Base-by-base conservation (phyloP, 2,113 vertebrate species). In the Bolborhynchus lineola region DNA sequence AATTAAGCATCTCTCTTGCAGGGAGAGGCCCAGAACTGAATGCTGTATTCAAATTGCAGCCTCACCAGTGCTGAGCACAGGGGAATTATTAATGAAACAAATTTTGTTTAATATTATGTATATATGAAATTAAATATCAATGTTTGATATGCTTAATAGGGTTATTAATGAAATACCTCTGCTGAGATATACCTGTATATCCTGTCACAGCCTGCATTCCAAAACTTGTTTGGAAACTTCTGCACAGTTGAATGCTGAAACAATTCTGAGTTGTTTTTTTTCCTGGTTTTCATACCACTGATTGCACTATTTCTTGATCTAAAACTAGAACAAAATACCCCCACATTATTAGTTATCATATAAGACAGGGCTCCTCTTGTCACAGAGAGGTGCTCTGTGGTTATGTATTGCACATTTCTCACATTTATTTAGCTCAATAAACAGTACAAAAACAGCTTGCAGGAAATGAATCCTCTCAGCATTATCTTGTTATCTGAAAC, bases 381-480 rank as follows among this genome's bases (percentile, higher is more conserved):
- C 52, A 47, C 50, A n/a, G 71, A 60, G 93, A 94, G 92, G 69
- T 86, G 86, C 20, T 88, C 23, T 52, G 55, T 92, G 85, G 80
- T 92, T 83, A 78, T 83, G 72, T 50, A 52, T 80, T 74, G 59
- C 79, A 16, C 59, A 70, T 72, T 79, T 50, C 72, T 95, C 65
- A 11, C 46, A 28, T 88, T 93, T 81, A 44, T 94, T 90, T 65
- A 79, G 86, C 76, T 86, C 65, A 7, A 86, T 68, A 86, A 96
- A 90, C 44, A 75, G 47, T 29, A 52, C 39, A 39, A 64, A 93
- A 80, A 52, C 63, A 88, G 86, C 80, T 92, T 67, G 88, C 60
- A 96, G 92, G 93, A 95, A 88, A 92, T 60, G 90, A 96, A 92
- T 92, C 76, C 72, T 92, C 70, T 81, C 72, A 15, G 72, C 35